Base-by-base conservation (phyloP, 2,888 invertebrate genomes). In the Microdon myrmicae region DNA sequence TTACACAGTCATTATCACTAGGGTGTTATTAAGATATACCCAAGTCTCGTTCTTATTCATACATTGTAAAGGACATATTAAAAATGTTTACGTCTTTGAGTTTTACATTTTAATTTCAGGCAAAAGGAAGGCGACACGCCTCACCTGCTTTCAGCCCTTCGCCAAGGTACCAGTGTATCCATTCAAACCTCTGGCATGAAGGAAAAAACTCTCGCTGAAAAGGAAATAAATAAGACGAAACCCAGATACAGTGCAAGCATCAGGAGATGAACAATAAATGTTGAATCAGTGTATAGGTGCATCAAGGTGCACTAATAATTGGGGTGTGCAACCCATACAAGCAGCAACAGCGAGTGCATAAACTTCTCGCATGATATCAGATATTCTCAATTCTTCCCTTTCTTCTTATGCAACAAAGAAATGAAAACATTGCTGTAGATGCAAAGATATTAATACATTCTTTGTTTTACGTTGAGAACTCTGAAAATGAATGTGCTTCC, bases 1-100 rank as follows among this genome's bases (percentile, higher is more conserved):
- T 60, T 44, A 44, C 53, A 51, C 31, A 51, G 64, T 64, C 58
- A 64, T 64, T 64, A 64, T 58, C 64, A 64, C 41, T 58, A 58
- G 45, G 64, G 64, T 64, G 64, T 64, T 64, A 64, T 58, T 64
- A 64, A 64, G 58, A 64, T 47, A 64, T 34, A 45, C 39, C 32
- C 49, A 39, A 39, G 25, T 35, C 8, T 22, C 51, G 43, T 58
- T 45, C 58, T 51, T 58, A 58, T 64, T 51, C 56, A 51, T 58
- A 58, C 51, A 34, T 56, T 32, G 38, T 59, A 59, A 66, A 49
- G 59, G 59, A 59, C 66, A 66, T 59, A 66, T 66, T 59, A 59
- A 66, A 66, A 66, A 66, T 64, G 53, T 43, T 59, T 66, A 66
- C 59, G 43, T 59, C 66, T 66, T 66, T 66, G 66, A 66, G 59